phyloP scores from a whole-genome alignment of 2,113 vertebrate genomes.

The Rattus rattus region DNA sequence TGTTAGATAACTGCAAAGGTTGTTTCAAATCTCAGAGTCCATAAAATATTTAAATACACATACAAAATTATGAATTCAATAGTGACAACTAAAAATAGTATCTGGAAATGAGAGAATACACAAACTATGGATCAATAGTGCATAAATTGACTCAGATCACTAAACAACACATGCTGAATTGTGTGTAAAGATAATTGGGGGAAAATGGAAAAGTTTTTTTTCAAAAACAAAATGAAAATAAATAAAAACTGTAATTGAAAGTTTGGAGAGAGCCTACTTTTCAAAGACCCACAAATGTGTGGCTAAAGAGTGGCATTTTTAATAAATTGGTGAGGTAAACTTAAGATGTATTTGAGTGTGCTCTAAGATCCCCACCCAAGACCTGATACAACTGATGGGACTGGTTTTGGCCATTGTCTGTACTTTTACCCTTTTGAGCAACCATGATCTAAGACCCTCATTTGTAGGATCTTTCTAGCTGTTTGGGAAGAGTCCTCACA shows the following conservation, averaged over 20 bases:
- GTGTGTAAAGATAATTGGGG: neutral
- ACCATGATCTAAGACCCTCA: neutral
- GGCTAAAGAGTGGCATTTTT: neutral
- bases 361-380: neutral
- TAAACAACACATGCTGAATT: neutral
- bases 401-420: neutral
- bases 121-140: neutral
- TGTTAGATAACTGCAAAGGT: neutral
- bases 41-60: slow-evolving; percentile 2
- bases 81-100: neutral
- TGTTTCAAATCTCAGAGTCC: neutral
- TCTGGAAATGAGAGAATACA: neutral
- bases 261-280: neutral
- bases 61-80: neutral
- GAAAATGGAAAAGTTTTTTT: neutral
- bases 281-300: neutral
- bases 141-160: neutral
- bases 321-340: neutral
- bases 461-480: neutral
- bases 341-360: neutral
- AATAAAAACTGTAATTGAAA: neutral
- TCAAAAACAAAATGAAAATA: neutral
- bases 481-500: neutral
- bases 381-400: neutral
- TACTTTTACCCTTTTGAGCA: neutral